Percentiles rank a stretch among this genome's conserved stretches.
Evolutionary conservation across 2,888 invertebrate species (phyloP).

Genomic region (Luperina testacea): DNA sequence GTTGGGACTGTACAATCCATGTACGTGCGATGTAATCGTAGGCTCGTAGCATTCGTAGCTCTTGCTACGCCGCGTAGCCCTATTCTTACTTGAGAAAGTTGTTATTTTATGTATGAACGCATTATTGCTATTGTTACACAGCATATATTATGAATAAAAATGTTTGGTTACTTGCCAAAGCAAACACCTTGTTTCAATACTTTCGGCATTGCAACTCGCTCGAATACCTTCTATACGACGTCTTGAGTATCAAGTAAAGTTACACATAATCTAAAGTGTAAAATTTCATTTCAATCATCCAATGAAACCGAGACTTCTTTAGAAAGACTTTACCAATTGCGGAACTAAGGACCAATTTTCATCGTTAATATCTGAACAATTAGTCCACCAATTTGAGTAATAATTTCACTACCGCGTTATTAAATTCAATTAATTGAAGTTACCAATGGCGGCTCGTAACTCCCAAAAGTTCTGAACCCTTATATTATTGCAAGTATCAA

Average conservation of each 20-base stretch:
- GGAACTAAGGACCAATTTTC: neutral
- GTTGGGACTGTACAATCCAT: neutral
- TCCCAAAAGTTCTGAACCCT: slow-evolving; percentile 23
- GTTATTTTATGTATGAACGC: neutral
- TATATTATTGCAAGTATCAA: slow-evolving; percentile 31
- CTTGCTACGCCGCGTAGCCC: slow-evolving; percentile 10
- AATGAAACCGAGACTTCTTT: neutral
- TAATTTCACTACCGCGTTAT: slow-evolving; percentile 39
- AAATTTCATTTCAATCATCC: neutral
- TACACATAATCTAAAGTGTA: no score
- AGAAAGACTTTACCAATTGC: neutral
- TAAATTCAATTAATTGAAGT: slow-evolving; percentile 50
- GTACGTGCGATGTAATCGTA: neutral
- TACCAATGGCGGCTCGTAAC: slow-evolving; percentile 20
- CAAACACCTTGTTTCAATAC: neutral
- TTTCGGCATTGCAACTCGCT: neutral
- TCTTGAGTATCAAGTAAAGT: neutral
- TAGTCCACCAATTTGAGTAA: slow-evolving; percentile 22
- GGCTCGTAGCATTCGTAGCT: slow-evolving; percentile 15
- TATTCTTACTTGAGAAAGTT: neutral
- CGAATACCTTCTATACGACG: neutral
- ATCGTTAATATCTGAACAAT: slow-evolving; percentile 1
- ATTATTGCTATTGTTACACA: neutral
- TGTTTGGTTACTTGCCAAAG: neutral
- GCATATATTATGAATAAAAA: no score